A percentile compares a stretch with the other conserved stretches of the same genome.
These are phyloP conservation scores for Oostethus manadensis DNA, from an alignment of 2,113 vertebrate species.

Conservation along the genomic window DNA sequence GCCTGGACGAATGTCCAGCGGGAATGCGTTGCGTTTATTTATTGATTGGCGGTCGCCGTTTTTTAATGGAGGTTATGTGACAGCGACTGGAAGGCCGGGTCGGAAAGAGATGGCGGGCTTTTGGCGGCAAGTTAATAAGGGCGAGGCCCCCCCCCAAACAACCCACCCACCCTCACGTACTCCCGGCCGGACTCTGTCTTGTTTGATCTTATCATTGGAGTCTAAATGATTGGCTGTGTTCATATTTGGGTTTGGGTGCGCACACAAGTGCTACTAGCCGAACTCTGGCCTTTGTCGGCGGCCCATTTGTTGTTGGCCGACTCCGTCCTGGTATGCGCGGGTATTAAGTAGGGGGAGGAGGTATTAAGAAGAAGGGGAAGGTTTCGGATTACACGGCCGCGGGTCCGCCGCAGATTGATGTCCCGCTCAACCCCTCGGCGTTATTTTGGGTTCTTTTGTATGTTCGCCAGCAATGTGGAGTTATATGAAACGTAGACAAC, in stretches of 20 bases:
- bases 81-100: constrained; percentile 24
- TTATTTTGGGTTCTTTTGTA: constrained; percentile 78
- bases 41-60: constrained; percentile 60
- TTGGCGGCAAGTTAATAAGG: constrained; percentile 49
- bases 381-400: constrained; percentile 71
- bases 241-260: constrained; percentile 1
- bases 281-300: constrained; percentile 73
- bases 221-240: constrained; percentile 6
- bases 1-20: constrained; percentile 20
- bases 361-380: constrained; percentile 70
- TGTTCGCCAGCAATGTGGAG: constrained; percentile 58
- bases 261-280: constrained; percentile 48
- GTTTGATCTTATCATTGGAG: constrained; percentile 18
- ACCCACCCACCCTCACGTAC: too few species aligned
- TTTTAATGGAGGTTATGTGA: constrained; percentile 44
- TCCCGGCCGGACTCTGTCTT: constrained; percentile 5
- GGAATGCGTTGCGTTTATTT: constrained; percentile 55
- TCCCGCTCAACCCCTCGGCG: constrained; percentile 55
- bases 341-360: constrained; percentile 51
- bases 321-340: constrained; percentile 69
- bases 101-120: constrained; percentile 41
- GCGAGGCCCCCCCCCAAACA: constrained; percentile 28
- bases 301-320: constrained; percentile 75
- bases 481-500: constrained; percentile 22
- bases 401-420: constrained; percentile 71